These are phyloP conservation scores for Protophormia terraenovae DNA, from an alignment of 2,888 invertebrate species.

Conservation along the genomic window DNA sequence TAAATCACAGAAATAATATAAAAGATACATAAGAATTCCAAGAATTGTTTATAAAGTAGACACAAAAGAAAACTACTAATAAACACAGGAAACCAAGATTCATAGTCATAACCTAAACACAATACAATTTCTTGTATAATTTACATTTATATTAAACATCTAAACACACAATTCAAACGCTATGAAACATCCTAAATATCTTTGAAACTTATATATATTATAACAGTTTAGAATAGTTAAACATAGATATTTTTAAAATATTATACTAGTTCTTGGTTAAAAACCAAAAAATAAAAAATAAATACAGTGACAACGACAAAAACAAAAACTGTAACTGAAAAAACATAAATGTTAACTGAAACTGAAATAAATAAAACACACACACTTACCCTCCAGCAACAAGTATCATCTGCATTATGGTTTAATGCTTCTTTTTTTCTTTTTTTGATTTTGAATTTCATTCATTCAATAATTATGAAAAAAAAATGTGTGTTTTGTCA, in stretches of 20 bases:
- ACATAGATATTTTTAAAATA: not conserved
- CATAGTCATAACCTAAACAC: not conserved
- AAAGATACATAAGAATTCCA: too few relatives aligned
- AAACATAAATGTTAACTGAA: too few relatives aligned
- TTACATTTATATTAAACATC: not conserved
- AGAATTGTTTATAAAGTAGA: too few relatives aligned
- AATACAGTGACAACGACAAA: conserved; percentile 37
- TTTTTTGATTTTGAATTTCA: conserved; percentile 42
- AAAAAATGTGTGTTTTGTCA: conserved; percentile 33
- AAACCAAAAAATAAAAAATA: not conserved
- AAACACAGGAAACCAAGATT: too few relatives aligned
- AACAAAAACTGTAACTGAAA: conserved; percentile 35
- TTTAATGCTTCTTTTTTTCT: conserved; percentile 57
- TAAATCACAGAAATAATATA: too few relatives aligned
- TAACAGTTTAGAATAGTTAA: not conserved
- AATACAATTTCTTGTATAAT: not conserved
- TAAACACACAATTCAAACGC: not conserved
- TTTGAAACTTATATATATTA: not conserved
- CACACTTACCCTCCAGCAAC: conserved; percentile 81
- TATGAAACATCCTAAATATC: not conserved
- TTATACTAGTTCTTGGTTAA: not conserved
- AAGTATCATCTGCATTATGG: conserved; percentile 81
- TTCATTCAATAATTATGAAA: conserved; percentile 51
- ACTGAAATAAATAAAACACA: conserved; percentile 36
- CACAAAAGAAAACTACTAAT: too few relatives aligned